phyloP scores from a whole-genome alignment of 2,888 invertebrate genomes.

The Folsomia candida region DNA sequence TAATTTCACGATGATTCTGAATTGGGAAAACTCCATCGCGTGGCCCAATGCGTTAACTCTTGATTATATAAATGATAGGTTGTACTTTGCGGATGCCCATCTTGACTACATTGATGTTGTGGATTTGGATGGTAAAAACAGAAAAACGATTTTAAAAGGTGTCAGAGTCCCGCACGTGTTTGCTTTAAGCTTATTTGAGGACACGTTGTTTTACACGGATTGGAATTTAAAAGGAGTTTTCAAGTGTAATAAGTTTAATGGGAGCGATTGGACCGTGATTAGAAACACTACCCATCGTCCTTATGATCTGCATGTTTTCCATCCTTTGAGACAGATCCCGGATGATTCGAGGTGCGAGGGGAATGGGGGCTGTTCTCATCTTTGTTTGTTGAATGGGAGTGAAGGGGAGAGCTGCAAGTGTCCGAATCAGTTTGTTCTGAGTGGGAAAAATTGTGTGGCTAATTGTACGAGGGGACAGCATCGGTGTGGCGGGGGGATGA shows the following conservation, averaged over 20 bases:
- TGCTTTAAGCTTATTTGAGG: conserved; percentile 89
- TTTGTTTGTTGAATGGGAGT: conserved; percentile 79
- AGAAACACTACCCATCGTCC: conserved; percentile 92
- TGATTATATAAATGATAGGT: conserved; percentile 90
- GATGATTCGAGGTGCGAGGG: conserved; percentile 84
- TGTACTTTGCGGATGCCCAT: conserved; percentile 98
- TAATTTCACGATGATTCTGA: conserved; percentile 80
- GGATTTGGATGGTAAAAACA: conserved; percentile 85
- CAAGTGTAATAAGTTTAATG: conserved; percentile 86
- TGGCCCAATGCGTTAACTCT: conserved; percentile 98
- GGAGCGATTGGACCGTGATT: conserved; percentile 66
- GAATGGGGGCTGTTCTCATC: conserved; percentile 94
- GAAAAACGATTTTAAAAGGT: conserved; percentile 78
- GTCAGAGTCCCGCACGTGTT: conserved; percentile 86
- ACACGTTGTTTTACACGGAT: conserved; percentile 89
- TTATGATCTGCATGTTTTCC: conserved; percentile 89
- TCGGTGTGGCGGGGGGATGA: conserved; percentile 69
- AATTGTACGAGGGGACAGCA: conserved; percentile 92
- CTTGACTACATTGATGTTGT: conserved; percentile 94
- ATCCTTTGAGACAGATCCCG: conserved; percentile 79
- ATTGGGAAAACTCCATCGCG: conserved; percentile 89
- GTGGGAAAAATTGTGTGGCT: conserved; percentile 83
- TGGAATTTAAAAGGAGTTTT: conserved; percentile 95
- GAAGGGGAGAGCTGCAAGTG: conserved; percentile 87
- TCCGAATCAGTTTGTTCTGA: conserved; percentile 83